Evolutionary conservation across 2,113 vertebrate genomes (phyloP), one percentile per base, ranked within the genome.

Genomic region (Mola mola): DNA sequence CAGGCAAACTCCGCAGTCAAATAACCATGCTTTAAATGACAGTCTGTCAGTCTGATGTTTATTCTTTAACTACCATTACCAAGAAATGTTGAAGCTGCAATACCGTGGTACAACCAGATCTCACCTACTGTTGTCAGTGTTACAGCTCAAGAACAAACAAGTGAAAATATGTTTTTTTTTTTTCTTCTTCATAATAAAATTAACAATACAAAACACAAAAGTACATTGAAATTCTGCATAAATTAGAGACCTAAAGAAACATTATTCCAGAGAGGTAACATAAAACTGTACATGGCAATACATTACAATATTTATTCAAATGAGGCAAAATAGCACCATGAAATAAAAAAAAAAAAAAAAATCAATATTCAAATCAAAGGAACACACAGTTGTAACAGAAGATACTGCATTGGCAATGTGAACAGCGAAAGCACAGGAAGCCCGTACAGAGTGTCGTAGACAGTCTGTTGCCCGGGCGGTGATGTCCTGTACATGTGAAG

Each of bases 281-380:
- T 86, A 89, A 90, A 91, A 90, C 89, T 90, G 87, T 92, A 88
- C 90, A 92, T 90, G 87, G 81, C 84, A 90, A 88, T 86, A 86
- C 85, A 88, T 88, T 89, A 90, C 82, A 85, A 82, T 87, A 91
- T 89, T 89, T 90, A 89, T 87, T 89, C 61, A 75, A 85, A 87
- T 78, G 44, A 65, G 73, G 81, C 66, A 81, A 82, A 80, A 82
- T 90, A 89, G 86, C 85, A 90, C 89, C 87, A 82, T 78, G 68
- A 83, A 75, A n/a, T n/a, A n/a, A n/a, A n/a, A n/a, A n/a, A n/a
- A n/a, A n/a, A n/a, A n/a, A n/a, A n/a, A n/a, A n/a, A 66, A 64
- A 28, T 58, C 47, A 72, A 55, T 73, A 37, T 70, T 74, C 16
- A 60, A 84, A 79, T 82, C 58, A 48, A 73, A 72, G 55, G 83